These are phyloP conservation scores for Gonioctena quinquepunctata DNA, from an alignment of 1,140 invertebrate genomes.

Conservation along the genomic window DNA sequence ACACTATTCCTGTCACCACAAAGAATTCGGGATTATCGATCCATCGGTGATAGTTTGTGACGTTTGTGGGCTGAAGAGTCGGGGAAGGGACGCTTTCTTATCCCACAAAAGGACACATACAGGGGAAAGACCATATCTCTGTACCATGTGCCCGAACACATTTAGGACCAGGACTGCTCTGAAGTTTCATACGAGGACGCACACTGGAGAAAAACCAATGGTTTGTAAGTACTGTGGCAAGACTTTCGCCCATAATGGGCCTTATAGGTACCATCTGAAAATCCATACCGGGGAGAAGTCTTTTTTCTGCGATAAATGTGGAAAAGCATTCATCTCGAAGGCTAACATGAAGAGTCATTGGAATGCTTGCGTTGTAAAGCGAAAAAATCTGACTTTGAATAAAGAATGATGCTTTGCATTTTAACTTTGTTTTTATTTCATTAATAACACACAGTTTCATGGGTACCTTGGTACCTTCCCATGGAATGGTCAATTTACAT, in stretches of 20 bases:
- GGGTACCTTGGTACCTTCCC: no score
- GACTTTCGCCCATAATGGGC: neutral
- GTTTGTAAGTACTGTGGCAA: constrained; percentile 36
- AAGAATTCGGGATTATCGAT: neutral
- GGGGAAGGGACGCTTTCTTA: neutral
- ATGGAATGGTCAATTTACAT: no score
- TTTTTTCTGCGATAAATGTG: neutral
- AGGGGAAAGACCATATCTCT: constrained; percentile 25
- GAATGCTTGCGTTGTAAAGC: neutral
- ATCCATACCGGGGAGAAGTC: neutral
- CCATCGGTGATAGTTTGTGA: neutral
- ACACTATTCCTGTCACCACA: neutral
- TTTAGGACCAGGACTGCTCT: constrained; percentile 25
- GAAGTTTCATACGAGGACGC: constrained; percentile 38
- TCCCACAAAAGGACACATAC: constrained; percentile 13
- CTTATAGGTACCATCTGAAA: neutral
- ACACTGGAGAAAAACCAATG: constrained; percentile 42
- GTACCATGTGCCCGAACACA: constrained; percentile 19
- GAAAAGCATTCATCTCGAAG: neutral
- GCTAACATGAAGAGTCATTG: neutral
- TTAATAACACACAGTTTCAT: no score
- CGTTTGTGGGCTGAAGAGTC: neutral
- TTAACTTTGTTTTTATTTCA: no score
- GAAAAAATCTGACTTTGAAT: no score
- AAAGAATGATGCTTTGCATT: neutral